phyloP scores from a whole-genome alignment of 2,888 invertebrate species.

The Monopis laevigella region DNA sequence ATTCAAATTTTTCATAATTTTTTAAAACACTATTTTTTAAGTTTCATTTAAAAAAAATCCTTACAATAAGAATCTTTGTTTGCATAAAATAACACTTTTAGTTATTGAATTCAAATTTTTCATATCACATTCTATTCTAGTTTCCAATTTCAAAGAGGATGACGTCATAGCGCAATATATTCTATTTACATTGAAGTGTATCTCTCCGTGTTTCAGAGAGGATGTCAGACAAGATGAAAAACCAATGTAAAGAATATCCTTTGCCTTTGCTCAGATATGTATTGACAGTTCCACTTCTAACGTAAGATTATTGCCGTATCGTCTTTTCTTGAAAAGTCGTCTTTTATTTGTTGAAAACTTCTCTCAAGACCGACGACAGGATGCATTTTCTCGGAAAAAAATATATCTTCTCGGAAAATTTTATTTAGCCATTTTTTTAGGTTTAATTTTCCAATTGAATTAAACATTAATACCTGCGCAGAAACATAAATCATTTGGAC shows the following conservation, averaged over 20 bases:
- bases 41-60: too few relatives aligned
- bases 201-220: slow-evolving; percentile 5
- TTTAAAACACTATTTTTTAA: too few relatives aligned
- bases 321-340: slow-evolving; percentile 10
- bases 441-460: too few relatives aligned
- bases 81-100: slow-evolving; percentile 1
- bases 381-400: too few relatives aligned
- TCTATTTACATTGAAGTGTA: slow-evolving; percentile 10
- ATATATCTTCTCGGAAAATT: too few relatives aligned
- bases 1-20: too few relatives aligned
- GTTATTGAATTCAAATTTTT: not conserved
- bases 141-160: slow-evolving; percentile 1
- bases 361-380: too few relatives aligned
- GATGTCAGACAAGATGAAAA: slow-evolving; percentile 11
- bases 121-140: slow-evolving; percentile 6
- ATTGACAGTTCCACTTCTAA: slow-evolving; percentile 11
- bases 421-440: too few relatives aligned
- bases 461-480: too few relatives aligned
- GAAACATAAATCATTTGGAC: too few relatives aligned
- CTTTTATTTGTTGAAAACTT: slow-evolving; percentile 9
- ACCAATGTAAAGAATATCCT: slow-evolving; percentile 12
- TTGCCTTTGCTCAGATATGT: slow-evolving; percentile 10
- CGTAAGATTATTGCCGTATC: slow-evolving; percentile 11
- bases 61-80: too few relatives aligned
- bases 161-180: slow-evolving; percentile 5